These are phyloP conservation scores for Clytia hemisphaerica DNA, from an alignment of 30 jellyfish, hydroid and myxozoan genomes.

Conservation along the genomic window DNA sequence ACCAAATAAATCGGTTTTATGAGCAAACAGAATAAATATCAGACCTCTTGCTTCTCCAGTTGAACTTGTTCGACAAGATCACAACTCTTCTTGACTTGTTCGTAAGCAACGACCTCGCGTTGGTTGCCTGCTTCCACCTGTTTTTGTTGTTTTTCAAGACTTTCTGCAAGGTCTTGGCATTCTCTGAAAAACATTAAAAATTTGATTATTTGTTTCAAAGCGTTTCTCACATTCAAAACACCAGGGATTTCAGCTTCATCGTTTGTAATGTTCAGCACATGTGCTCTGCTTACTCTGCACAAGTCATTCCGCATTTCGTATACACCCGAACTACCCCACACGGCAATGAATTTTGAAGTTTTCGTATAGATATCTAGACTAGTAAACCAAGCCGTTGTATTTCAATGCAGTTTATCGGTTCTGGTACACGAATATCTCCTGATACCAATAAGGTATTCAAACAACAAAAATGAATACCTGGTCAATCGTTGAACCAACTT, in stretches of 20 bases:
- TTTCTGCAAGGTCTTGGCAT: conserved; percentile 41
- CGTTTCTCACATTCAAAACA: background rate
- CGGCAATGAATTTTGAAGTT: no score
- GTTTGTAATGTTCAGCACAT: no score
- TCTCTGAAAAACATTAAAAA: conserved; percentile 35
- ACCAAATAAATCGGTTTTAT: background rate
- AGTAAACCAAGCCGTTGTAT: no score
- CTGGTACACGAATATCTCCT: background rate
- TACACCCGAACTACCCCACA: no score
- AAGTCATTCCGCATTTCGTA: no score
- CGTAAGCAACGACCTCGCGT: conserved; percentile 60
- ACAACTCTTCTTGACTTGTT: conserved; percentile 73
- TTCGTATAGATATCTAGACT: no score
- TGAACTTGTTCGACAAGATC: conserved; percentile 74
- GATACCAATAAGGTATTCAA: no score
- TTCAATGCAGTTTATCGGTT: background rate
- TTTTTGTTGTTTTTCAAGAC: conserved; percentile 44
- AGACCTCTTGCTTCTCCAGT: conserved; percentile 73
- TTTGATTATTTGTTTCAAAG: no score
- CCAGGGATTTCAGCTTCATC: background rate
- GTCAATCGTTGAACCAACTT: no score
- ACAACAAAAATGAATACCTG: no score
- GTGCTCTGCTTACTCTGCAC: no score
- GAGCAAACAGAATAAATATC: background rate
- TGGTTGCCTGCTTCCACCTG: conserved; percentile 31